These are phyloP conservation scores for Solea senegalensis DNA, from an alignment of 2,113 vertebrate genomes.

Conservation along the genomic window DNA sequence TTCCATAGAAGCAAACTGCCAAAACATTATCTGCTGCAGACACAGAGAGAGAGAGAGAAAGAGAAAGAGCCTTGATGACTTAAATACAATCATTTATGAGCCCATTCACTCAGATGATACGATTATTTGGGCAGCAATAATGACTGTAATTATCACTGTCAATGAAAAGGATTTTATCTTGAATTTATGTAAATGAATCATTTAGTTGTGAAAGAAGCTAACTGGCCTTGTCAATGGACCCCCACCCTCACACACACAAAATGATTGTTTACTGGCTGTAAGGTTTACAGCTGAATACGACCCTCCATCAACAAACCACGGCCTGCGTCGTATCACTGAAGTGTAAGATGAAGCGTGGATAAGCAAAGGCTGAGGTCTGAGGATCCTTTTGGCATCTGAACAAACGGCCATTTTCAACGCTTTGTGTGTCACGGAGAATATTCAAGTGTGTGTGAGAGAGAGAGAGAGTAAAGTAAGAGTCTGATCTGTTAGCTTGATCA, in stretches of 20 bases:
- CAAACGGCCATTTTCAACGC: conserved; percentile 1
- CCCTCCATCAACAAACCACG: conserved; percentile 1
- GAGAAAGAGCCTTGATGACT: conserved; percentile 35
- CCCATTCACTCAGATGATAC: conserved; percentile 47
- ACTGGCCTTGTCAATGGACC: conserved; percentile 46
- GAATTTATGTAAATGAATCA: conserved; percentile 60
- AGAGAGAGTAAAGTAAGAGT: no score
- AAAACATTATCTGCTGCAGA: conserved; percentile 29
- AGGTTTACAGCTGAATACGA: conserved; percentile 31
- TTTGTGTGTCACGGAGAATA: not conserved
- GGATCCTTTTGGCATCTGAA: not conserved
- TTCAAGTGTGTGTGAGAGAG: no score
- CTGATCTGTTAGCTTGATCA: no score
- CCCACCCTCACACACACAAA: conserved; percentile 22
- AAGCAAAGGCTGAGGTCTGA: conserved; percentile 1
- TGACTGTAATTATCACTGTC: conserved; percentile 58
- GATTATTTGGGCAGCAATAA: conserved; percentile 57
- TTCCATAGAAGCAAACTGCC: conserved; percentile 36
- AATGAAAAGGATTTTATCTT: conserved; percentile 58
- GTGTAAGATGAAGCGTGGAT: conserved; percentile 13
- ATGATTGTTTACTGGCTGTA: conserved; percentile 41
- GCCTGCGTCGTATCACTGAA: conserved; percentile 8
- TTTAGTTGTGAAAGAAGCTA: conserved; percentile 50
- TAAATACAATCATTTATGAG: conserved; percentile 62
- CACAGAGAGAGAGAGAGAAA: not conserved